Conservation (phyloP, 2,113 vertebrate species). For the Stegastes partitus region DNA sequence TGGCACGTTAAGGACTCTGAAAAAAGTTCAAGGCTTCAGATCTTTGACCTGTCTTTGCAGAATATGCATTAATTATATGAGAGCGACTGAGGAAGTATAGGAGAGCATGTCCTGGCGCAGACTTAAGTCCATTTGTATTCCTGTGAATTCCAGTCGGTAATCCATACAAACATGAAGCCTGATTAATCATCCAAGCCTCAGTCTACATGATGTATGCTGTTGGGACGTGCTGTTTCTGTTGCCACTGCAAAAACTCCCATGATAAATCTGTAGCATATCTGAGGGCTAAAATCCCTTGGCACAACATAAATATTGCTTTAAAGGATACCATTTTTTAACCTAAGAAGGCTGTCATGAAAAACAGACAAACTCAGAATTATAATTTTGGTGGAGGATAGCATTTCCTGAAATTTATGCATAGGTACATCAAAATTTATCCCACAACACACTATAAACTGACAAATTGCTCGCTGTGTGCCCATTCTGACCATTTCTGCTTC, state of each 20-base stretch:
- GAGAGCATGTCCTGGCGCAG: not conserved
- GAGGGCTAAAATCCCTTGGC: slow-evolving; percentile 13
- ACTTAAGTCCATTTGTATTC: slow-evolving; percentile 24
- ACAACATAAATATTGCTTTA: slow-evolving; percentile 8
- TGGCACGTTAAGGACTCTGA: not conserved
- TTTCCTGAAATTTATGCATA: not conserved
- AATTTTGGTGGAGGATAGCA: not conserved
- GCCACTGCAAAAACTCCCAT: slow-evolving; percentile 17
- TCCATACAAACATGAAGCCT: slow-evolving; percentile 2
- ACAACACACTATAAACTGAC: not conserved
- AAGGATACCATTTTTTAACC: not conserved
- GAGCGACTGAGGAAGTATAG: not conserved
- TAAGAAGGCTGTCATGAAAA: not conserved
- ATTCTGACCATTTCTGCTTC: slow-evolving; percentile 16
- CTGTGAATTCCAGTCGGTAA: slow-evolving; percentile 13
- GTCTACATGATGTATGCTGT: slow-evolving; percentile 27
- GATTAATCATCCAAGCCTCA: slow-evolving; percentile 9
- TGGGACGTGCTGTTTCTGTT: slow-evolving; percentile 28
- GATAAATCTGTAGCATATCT: slow-evolving; percentile 26
- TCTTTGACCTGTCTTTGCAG: not conserved
- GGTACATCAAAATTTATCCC: not conserved
- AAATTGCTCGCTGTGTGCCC: slow-evolving; percentile 5
- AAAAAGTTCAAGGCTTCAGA: not conserved
- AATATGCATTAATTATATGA: not conserved
- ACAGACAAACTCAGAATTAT: not conserved